Conservation (phyloP, 2,888 invertebrate species). For the Drosophila anceps region DNA sequence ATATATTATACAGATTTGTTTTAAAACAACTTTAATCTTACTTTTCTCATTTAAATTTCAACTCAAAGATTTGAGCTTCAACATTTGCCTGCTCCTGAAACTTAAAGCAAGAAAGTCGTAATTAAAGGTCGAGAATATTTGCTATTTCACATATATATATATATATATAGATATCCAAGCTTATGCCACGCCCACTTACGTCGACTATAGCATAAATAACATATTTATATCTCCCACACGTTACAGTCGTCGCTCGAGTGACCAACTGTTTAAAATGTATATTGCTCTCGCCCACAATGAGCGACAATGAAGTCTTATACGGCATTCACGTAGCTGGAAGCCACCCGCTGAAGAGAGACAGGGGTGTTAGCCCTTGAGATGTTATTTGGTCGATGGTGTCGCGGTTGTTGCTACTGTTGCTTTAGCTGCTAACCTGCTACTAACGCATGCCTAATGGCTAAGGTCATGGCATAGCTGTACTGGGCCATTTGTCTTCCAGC, state of each 20-base stretch:
- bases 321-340: neutral
- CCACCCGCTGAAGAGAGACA: no score
- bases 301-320: conserved; percentile 3
- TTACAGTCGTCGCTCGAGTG: conserved; percentile 1
- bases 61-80: neutral
- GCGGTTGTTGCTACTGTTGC: neutral
- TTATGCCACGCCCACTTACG: neutral
- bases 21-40: conserved; percentile 2
- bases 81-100: neutral
- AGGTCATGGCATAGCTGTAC: conserved; percentile 1
- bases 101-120: neutral
- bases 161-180: no score
- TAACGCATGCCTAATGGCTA: neutral
- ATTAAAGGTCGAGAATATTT: neutral
- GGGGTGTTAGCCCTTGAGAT: neutral
- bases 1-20: neutral
- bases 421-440: neutral
- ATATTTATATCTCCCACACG: neutral
- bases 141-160: neutral
- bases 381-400: conserved; percentile 16
- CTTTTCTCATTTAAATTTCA: neutral
- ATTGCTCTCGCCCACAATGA: neutral
- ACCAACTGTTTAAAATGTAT: conserved; percentile 10
- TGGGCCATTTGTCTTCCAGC: conserved; percentile 5
- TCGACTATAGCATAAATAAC: neutral